Evolutionary conservation across 2,113 vertebrate genomes (phyloP), one percentile per base, ranked within the genome.

Genomic region (Hippoglossus stenolepis): DNA sequence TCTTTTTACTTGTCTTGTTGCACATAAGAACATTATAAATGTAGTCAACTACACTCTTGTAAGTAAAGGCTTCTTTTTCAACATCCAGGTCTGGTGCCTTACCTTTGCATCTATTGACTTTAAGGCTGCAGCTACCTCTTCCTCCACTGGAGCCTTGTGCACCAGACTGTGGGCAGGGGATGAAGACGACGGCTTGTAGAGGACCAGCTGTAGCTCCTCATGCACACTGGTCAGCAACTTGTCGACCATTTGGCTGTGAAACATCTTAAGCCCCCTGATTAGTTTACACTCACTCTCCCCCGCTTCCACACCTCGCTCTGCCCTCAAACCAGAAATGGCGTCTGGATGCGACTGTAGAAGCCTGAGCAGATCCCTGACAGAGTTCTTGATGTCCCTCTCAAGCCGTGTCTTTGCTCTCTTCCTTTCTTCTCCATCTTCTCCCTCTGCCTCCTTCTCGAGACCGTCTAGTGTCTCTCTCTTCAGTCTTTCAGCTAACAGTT

Each of bases 361-460:
- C 10, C 95, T 92, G 67, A 98, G 78, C 43, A 94, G 31, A 70
- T 94, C 82, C 79, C 74, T 93, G 40, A 96, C 81, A 2, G 96
- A 95, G 13, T 85, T 87, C 63, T 87, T 87, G 63, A 96, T 45
- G 18, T 67, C 70, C 23, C 5, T 43, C 35, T 85, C 58, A n/a
- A 89, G 68, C 38, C 47, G 56, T 60, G 58, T 45, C 10, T 5
- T 75, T 18, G 1, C n/a, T n/a, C 18, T 76, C 20, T 31, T 65
- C 11, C 1, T 60, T 70, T 81, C 56, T 70, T 68, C 24, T 15
- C 43, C 2, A 79, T 40, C 0, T 56, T 79, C 47, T 12, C 14
- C 7, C 10, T 71, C 0, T 18, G 65, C 17, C 4, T 57, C 17
- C 13, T 57, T 61, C 0, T 81, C 72, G 0, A 24, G 18, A 60